Evolutionary conservation across 2,113 vertebrate genomes (phyloP).

Genomic region (Poecilia latipinna): DNA sequence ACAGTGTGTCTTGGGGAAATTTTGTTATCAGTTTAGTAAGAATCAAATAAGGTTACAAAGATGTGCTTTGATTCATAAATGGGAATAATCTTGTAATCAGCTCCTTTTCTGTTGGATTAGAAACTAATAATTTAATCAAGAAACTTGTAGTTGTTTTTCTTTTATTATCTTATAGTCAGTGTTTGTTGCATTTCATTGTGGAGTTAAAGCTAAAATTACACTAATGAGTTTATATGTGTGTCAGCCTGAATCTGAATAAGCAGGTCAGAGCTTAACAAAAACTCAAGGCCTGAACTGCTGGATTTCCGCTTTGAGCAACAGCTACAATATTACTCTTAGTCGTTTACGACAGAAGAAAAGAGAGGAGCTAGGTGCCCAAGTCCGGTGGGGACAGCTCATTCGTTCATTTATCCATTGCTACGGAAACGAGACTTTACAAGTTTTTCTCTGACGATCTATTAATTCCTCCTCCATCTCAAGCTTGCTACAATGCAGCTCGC

Average conservation of each 20-base stretch:
- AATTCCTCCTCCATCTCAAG: conserved; percentile 14
- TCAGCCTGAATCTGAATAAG: neutral
- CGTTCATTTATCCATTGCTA: conserved; percentile 6
- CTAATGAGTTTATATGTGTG: neutral
- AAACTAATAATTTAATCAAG: neutral
- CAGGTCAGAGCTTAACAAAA: neutral
- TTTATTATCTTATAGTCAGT: neutral
- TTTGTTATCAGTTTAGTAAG: neutral
- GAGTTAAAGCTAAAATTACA: too few species aligned
- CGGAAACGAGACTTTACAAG: neutral
- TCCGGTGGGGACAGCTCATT: neutral
- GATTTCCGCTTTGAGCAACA: neutral
- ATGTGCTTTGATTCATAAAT: neutral
- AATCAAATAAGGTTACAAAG: neutral
- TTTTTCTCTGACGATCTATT: conserved; percentile 9
- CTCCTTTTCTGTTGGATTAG: neutral
- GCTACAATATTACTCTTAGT: neutral
- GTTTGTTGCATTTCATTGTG: neutral
- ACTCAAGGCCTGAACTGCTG: neutral
- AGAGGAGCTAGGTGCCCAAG: neutral
- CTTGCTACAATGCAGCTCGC: neutral
- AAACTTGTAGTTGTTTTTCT: neutral
- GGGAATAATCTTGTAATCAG: neutral
- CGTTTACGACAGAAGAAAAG: neutral
- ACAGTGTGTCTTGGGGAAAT: neutral